Evolutionary conservation across 2,888 invertebrate species (phyloP).

Genomic region (Esperia sulphurella): DNA sequence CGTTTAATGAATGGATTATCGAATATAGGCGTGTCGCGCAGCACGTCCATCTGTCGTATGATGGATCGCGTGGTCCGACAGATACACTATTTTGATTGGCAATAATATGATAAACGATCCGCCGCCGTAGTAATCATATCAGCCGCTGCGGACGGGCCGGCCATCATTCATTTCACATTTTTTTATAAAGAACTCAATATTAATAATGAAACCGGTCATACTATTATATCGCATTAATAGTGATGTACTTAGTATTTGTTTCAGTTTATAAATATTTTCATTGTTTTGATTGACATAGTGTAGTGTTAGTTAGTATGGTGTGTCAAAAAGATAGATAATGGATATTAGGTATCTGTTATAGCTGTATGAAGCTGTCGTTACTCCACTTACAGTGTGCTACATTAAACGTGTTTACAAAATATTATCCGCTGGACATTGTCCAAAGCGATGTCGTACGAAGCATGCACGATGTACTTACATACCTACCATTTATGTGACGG

Average conservation of each 20-base stretch:
- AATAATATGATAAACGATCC: slow-evolving; percentile 75
- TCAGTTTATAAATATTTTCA: slow-evolving; percentile 29
- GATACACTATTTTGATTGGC: slow-evolving; percentile 80
- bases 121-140: slow-evolving; percentile 63
- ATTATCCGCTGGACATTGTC: slow-evolving; percentile 67
- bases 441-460: slow-evolving; percentile 61
- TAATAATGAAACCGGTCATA: slow-evolving; percentile 36
- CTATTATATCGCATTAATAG: slow-evolving; percentile 5
- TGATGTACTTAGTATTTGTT: slow-evolving; percentile 22
- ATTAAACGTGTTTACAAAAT: slow-evolving; percentile 69
- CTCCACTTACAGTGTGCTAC: slow-evolving; percentile 54
- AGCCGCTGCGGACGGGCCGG: slow-evolving; percentile 57
- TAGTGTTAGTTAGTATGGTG: slow-evolving; percentile 42
- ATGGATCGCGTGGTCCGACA: slow-evolving; percentile 72
- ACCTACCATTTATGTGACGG: slow-evolving; percentile 55
- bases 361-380: slow-evolving; percentile 43
- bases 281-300: slow-evolving; percentile 35
- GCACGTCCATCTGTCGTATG: slow-evolving; percentile 52
- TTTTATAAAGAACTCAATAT: slow-evolving; percentile 48
- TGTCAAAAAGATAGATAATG: slow-evolving; percentile 28
- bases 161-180: slow-evolving; percentile 64
- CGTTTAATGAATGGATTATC: slow-evolving; percentile 50
- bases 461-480: slow-evolving; percentile 52
- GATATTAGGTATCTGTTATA: slow-evolving; percentile 34
- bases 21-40: slow-evolving; percentile 31